These are phyloP conservation scores for Bagarius yarrelli DNA, from an alignment of 2,113 vertebrate genomes.

Conservation along the genomic window DNA sequence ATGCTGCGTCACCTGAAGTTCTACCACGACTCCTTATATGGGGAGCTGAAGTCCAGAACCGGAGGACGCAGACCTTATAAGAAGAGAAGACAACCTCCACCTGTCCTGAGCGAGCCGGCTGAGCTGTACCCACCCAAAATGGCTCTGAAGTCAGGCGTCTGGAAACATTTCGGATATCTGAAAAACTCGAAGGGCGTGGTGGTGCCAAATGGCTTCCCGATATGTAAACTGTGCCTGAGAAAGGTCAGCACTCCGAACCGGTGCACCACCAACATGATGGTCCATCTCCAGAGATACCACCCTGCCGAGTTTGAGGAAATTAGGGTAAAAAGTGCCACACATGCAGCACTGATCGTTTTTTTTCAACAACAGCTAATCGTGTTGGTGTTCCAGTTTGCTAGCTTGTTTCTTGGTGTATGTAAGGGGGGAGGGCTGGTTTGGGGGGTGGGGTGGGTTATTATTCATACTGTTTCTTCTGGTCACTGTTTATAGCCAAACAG, in stretches of 20 bases:
- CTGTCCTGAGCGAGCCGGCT: conserved; percentile 9
- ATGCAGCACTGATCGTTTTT: background rate
- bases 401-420: background rate
- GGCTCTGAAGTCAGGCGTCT: conserved; percentile 34
- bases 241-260: conserved; percentile 35
- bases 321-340: conserved; percentile 13
- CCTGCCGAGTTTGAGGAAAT: conserved; percentile 10
- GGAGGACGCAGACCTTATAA: conserved; percentile 22
- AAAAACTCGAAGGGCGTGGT: conserved; percentile 37
- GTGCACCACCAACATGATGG: conserved; percentile 44
- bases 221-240: conserved; percentile 42
- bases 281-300: conserved; percentile 40
- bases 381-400: background rate
- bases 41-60: conserved; percentile 27
- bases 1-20: conserved; percentile 39
- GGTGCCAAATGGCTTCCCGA: conserved; percentile 29
- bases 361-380: background rate
- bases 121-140: conserved; percentile 35
- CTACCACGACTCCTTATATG: conserved; percentile 27
- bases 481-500: background rate
- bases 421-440: background rate
- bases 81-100: conserved; percentile 8
- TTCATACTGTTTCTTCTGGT: background rate
- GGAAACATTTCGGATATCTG: conserved; percentile 41
- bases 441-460: background rate